phyloP scores from a whole-genome alignment of 2,888 invertebrate species.

The Urechis unicinctus region DNA sequence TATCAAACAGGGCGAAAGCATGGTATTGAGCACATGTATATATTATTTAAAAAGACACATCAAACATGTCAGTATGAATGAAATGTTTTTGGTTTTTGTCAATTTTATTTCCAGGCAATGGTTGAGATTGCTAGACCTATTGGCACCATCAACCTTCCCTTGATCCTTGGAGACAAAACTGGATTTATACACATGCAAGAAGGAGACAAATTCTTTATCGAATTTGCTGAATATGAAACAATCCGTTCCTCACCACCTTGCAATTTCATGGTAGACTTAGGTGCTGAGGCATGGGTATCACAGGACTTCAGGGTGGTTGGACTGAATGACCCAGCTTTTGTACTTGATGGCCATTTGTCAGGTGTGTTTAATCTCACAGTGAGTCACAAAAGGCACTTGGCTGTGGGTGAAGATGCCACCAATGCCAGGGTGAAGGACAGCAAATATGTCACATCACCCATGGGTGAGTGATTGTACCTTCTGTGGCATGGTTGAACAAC shows the following conservation, averaged over 20 bases:
- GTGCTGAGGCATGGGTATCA: constrained; percentile 23
- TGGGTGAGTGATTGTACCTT: too few relatives aligned
- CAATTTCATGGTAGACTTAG: constrained; percentile 26
- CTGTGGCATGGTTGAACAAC: too few relatives aligned
- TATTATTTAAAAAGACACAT: too few relatives aligned
- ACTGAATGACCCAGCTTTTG: constrained; percentile 19
- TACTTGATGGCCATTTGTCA: constrained; percentile 26
- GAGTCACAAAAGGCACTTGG: constrained; percentile 21
- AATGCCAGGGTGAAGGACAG: constrained; percentile 24
- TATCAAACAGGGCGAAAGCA: too few relatives aligned
- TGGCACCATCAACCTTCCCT: constrained; percentile 22
- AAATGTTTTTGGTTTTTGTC: too few relatives aligned
- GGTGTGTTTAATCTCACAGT: constrained; percentile 31
- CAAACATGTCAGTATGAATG: too few relatives aligned
- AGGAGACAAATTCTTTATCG: constrained; percentile 23
- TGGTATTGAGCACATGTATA: too few relatives aligned
- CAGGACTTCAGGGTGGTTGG: constrained; percentile 28
- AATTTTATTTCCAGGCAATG: too few relatives aligned
- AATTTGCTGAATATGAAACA: constrained; percentile 21
- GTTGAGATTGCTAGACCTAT: constrained; percentile 22
- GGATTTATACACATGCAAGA: constrained; percentile 24
- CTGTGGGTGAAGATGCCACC: constrained; percentile 22
- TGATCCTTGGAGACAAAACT: constrained; percentile 26
- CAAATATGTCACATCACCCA: constrained; percentile 2
- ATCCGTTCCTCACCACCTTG: constrained; percentile 27